phyloP scores from a whole-genome alignment of 2,797 vertebrate genomes.

The Gymnoscopelus braueri region DNA sequence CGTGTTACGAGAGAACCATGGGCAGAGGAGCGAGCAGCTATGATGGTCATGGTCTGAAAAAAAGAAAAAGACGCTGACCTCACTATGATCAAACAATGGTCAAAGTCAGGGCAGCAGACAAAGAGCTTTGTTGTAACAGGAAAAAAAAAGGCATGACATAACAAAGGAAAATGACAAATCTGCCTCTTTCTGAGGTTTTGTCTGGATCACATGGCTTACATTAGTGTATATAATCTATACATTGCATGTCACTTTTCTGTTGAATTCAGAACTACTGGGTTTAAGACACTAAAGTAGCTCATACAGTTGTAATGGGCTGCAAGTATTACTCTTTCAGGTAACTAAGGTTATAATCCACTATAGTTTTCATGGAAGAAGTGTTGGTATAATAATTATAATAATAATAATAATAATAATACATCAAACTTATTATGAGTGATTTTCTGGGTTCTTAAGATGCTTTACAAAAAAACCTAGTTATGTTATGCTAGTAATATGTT shows the following conservation, averaged over 20 bases:
- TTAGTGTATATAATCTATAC: background rate
- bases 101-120: constrained; percentile 59
- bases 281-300: background rate
- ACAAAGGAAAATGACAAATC: constrained; percentile 26
- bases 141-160: constrained; percentile 57
- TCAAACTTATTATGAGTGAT: no score
- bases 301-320: background rate
- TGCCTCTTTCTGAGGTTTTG: constrained; percentile 21
- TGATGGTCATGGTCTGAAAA: constrained; percentile 10
- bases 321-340: background rate
- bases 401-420: no score
- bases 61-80: constrained; percentile 60
- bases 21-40: background rate
- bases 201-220: constrained; percentile 14
- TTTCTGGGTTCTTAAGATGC: no score
- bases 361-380: constrained; percentile 16
- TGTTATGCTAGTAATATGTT: constrained; percentile 9
- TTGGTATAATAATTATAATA: no score
- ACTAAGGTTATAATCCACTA: constrained; percentile 3
- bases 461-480: no score
- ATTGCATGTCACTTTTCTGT: no score
- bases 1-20: constrained; percentile 38
- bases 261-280: constrained; percentile 5
- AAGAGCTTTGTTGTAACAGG: constrained; percentile 64
- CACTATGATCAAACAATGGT: constrained; percentile 69